Conservation (phyloP, 1,140 invertebrate species). For the Agrypnia vestita region DNA sequence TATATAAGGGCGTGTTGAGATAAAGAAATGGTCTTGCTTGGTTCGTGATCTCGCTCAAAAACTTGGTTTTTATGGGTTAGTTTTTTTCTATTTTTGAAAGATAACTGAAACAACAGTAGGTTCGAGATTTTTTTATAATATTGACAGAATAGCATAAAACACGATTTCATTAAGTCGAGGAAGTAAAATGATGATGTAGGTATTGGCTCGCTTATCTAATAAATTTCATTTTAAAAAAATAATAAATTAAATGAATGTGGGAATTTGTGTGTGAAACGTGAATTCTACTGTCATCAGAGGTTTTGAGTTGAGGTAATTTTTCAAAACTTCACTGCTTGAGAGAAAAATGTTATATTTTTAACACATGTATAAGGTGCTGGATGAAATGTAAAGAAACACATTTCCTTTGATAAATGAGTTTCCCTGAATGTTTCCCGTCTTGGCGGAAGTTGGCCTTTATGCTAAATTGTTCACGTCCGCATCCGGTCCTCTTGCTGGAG, state of each 20-base stretch:
- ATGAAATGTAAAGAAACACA: constrained; percentile 32
- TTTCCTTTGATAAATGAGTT: constrained; percentile 42
- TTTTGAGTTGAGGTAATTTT: neutral
- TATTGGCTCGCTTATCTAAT: too few species aligned
- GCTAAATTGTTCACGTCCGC: constrained; percentile 33
- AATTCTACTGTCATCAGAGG: neutral
- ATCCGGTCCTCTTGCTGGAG: neutral
- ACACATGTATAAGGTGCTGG: neutral
- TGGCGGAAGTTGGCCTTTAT: constrained; percentile 14
- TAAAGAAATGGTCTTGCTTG: too few species aligned
- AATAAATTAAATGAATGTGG: neutral
- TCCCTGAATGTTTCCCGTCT: constrained; percentile 24
- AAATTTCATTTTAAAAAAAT: too few species aligned
- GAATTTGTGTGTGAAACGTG: neutral
- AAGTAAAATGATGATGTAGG: too few species aligned
- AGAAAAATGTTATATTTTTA: constrained; percentile 5
- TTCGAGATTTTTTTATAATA: too few species aligned
- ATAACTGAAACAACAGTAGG: too few species aligned
- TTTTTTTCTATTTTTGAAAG: too few species aligned
- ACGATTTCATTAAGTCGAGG: too few species aligned
- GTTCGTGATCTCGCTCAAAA: too few species aligned
- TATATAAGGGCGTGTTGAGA: too few species aligned
- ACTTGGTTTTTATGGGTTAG: too few species aligned
- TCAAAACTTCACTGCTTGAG: neutral
- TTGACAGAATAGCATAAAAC: too few species aligned